Percentiles rank a stretch among this genome's conserved stretches.
Evolutionary conservation across 2,797 vertebrate species (phyloP).

Genomic region (Chlorospingus semifuscus): DNA sequence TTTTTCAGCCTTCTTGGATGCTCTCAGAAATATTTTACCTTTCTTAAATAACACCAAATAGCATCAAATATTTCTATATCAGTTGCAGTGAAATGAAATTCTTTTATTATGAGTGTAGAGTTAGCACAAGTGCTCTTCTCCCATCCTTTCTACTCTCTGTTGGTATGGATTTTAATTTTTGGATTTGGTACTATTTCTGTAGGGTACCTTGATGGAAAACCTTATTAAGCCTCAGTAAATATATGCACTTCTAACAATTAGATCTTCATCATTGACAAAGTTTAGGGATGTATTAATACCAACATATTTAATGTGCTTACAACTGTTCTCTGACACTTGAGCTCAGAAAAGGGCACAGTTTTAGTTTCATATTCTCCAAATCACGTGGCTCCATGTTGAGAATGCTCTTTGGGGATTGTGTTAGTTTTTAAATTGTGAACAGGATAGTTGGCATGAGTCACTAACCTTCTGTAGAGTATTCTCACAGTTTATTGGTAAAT

Average conservation of each 20-base stretch:
- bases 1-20: background rate
- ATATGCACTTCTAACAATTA: background rate
- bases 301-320: background rate
- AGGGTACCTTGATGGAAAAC: background rate
- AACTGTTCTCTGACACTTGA: background rate
- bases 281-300: background rate
- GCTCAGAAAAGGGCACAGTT: background rate
- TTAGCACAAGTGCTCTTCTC: background rate
- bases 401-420: background rate
- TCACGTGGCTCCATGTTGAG: background rate
- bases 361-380: background rate
- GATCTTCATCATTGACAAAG: background rate
- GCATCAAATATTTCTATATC: background rate
- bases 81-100: background rate
- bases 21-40: background rate
- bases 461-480: background rate
- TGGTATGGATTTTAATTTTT: background rate
- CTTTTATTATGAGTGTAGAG: background rate
- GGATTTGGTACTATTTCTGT: background rate
- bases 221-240: background rate
- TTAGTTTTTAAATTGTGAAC: background rate
- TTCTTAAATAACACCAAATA: background rate
- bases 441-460: background rate
- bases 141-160: background rate
- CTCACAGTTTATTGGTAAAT: background rate